Evolutionary conservation across 2,888 invertebrate genomes (phyloP), one percentile per base, ranked within the genome.

Genomic region (Cryptus armator): DNA sequence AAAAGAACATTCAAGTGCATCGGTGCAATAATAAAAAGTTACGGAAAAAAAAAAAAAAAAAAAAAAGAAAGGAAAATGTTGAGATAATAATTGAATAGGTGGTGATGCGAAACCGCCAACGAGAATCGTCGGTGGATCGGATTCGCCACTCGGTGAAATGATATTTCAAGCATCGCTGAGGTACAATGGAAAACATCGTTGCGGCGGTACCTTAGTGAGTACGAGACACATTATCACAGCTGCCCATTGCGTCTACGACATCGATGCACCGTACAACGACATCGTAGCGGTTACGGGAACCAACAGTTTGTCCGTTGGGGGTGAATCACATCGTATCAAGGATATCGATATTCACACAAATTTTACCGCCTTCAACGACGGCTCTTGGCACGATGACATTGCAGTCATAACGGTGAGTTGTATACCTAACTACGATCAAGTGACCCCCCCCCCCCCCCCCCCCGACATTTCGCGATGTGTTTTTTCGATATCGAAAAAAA

Each of bases 141-240:
- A 79, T n/a, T 51, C 79, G 14, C 62, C 10, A 0, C 53, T 43
- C 6, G 90, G 89, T 10, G 89, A 89, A 72, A 88, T 89, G 37
- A 88, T 90, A 2, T 89, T 88, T 71, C 90, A 90, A 85, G 87
- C 81, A 37, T 91, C 91, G 0, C 44, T 92, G 14, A 88, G 88
- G 24, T 4, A 46, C 0, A 46, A 81, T 14, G 83, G 85, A 2
- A 3, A 24, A 0, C 92, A 90, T 66, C 53, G 86, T 43, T 92
- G 91, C 76, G 92, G 92, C 9, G 90, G 91, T 44, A 83, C 89
- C 0, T 83, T 92, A 24, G 87, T 92, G 29, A 84, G 74, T 10
- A 84, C 85, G 6, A 75, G 71, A 14, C 89, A 89, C 82, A 79
- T 92, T 5, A n/a, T 92, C 37, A 91, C 92, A 4, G 92, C 92